phyloP scores from a whole-genome alignment of 2,113 vertebrate genomes.

The Poeciliopsis occidentalis region DNA sequence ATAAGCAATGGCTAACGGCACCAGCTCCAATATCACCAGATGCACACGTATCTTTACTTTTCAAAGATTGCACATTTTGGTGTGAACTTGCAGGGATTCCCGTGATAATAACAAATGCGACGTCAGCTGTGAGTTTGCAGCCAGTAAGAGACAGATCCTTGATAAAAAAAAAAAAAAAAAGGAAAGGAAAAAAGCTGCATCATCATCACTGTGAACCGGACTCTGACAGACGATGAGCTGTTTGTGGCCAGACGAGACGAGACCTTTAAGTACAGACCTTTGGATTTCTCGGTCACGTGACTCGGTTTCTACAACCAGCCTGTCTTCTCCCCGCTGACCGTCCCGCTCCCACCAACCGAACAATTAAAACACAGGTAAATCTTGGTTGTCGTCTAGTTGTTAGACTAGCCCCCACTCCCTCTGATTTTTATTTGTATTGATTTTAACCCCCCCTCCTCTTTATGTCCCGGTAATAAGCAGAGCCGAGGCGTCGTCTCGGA shows the following conservation, averaged over 20 bases:
- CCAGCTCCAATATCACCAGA: neutral
- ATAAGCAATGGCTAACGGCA: neutral
- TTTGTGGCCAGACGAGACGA: conserved; percentile 66
- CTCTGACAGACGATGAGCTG: conserved; percentile 52
- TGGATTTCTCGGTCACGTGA: conserved; percentile 73
- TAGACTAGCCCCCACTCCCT: neutral
- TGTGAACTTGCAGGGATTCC: neutral
- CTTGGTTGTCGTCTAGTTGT: conserved; percentile 12
- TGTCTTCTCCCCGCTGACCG: conserved; percentile 38
- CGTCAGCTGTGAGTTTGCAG: neutral
- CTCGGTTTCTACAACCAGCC: conserved; percentile 51
- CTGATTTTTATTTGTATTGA: no score
- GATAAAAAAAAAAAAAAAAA: neutral
- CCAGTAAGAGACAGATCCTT: neutral
- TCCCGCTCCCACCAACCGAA: conserved; percentile 35
- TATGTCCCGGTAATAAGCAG: neutral
- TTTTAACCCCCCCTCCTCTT: neutral
- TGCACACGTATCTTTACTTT: neutral
- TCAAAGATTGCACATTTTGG: neutral
- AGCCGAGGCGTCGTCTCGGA: conserved; percentile 19
- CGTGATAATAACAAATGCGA: neutral
- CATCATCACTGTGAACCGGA: conserved; percentile 28
- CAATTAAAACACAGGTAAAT: conserved; percentile 64
- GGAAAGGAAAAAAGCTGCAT: neutral
- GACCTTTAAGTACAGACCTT: conserved; percentile 76